Percentiles rank a stretch among this genome's conserved stretches.
These are phyloP conservation scores for Thera obeliscata DNA, from an alignment of 2,888 invertebrate species.

Conservation along the genomic window DNA sequence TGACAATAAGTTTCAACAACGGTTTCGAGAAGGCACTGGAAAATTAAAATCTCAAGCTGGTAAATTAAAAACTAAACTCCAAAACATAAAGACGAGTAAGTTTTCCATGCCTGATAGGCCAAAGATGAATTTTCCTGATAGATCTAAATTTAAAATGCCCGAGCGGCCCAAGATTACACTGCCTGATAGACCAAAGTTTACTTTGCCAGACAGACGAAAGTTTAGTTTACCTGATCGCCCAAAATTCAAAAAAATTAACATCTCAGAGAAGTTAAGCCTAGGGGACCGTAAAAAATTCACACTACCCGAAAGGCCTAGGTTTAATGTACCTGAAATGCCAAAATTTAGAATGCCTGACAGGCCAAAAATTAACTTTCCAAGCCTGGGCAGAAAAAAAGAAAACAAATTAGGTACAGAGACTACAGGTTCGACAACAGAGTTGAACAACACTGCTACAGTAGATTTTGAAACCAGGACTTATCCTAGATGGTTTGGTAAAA, in stretches of 20 bases:
- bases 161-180: constrained; percentile 83
- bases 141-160: constrained; percentile 78
- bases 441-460: constrained; percentile 83
- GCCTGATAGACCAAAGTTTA: constrained; percentile 85
- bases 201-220: constrained; percentile 85
- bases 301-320: constrained; percentile 84
- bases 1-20: constrained; percentile 86
- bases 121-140: constrained; percentile 84
- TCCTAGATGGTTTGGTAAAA: constrained; percentile 87
- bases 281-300: constrained; percentile 86
- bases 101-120: constrained; percentile 82
- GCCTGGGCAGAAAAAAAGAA: constrained; percentile 82
- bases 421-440: constrained; percentile 68
- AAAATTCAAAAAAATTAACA: constrained; percentile 77
- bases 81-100: constrained; percentile 85
- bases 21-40: constrained; percentile 88
- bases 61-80: constrained; percentile 88
- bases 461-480: constrained; percentile 91
- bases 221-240: constrained; percentile 87
- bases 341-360: constrained; percentile 85
- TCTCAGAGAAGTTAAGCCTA: constrained; percentile 80
- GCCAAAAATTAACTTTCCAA: constrained; percentile 86
- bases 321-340: constrained; percentile 82
- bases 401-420: constrained; percentile 64
- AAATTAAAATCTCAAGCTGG: constrained; percentile 89